These are phyloP conservation scores for Bombycilla garrulus DNA, from an alignment of 2,113 vertebrate species.

Conservation along the genomic window DNA sequence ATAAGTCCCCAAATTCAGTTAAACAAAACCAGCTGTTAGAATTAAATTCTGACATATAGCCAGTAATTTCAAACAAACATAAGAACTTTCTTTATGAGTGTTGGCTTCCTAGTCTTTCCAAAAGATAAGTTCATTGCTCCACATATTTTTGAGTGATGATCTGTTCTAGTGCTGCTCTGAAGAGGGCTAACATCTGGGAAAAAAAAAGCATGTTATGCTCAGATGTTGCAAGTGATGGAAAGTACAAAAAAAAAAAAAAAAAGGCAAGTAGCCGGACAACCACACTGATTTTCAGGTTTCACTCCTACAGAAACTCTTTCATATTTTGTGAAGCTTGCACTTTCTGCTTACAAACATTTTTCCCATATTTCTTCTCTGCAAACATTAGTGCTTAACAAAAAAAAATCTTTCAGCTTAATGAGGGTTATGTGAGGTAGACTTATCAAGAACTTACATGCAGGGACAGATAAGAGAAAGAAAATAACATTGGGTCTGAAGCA, in stretches of 20 bases:
- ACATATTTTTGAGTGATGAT: background rate
- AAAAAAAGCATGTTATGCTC: background rate
- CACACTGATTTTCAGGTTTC: background rate
- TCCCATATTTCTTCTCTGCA: background rate
- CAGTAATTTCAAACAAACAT: background rate
- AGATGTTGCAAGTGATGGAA: background rate
- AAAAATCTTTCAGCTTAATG: background rate
- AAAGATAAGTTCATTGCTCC: background rate
- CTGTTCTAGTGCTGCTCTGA: background rate
- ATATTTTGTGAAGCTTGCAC: background rate
- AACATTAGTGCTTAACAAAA: background rate
- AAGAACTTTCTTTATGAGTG: accelerated
- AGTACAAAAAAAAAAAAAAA: background rate
- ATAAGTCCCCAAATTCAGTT: background rate
- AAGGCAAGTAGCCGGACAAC: background rate
- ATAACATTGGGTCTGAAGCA: background rate
- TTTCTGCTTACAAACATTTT: background rate
- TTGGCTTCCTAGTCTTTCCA: background rate
- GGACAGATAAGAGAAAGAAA: background rate
- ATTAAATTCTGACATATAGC: background rate
- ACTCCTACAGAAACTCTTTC: background rate
- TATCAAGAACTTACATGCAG: background rate
- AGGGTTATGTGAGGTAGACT: background rate
- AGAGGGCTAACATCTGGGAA: background rate
- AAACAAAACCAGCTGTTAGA: background rate